Percentiles rank a stretch among this genome's conserved stretches.
phyloP scores from a whole-genome alignment of 2,888 invertebrate genomes.

The Achlya flavicornis region DNA sequence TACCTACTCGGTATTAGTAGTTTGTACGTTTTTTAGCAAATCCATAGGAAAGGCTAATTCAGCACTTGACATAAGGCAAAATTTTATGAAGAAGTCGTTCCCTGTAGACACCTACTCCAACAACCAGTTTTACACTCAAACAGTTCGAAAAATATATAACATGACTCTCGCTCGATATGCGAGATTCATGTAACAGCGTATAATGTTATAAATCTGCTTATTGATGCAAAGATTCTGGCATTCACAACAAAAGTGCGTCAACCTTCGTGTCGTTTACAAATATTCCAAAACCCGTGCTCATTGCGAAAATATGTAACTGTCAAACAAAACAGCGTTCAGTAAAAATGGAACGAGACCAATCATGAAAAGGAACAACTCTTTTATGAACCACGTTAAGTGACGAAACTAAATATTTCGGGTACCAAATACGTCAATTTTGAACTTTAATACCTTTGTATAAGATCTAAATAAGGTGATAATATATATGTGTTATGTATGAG shows the following conservation, averaged over 20 bases:
- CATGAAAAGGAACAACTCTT: constrained; percentile 57
- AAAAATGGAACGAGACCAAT: constrained; percentile 77
- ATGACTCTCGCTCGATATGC: too few species aligned
- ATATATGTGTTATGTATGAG: constrained; percentile 33
- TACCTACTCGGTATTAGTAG: too few species aligned
- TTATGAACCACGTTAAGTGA: constrained; percentile 39
- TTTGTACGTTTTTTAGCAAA: too few species aligned
- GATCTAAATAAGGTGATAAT: constrained; percentile 11
- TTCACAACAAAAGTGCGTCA: constrained; percentile 10
- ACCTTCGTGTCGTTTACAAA: constrained; percentile 27
- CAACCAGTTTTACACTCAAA: too few species aligned
- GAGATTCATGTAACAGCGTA: too few species aligned
- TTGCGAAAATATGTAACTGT: constrained; percentile 62
- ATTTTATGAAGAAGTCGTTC: too few species aligned
- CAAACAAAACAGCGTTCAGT: constrained; percentile 50
- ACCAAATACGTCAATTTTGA: constrained; percentile 24
- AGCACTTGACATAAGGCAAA: too few species aligned
- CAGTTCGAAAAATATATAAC: too few species aligned
- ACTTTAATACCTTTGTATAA: constrained; percentile 26
- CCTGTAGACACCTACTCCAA: too few species aligned
- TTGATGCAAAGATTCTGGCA: not conserved
- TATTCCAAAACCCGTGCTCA: constrained; percentile 25
- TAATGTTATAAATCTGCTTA: not conserved
- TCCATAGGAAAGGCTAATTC: too few species aligned
- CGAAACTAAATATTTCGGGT: constrained; percentile 31